These are phyloP conservation scores for Micronisus gabar DNA, from an alignment of 2,113 vertebrate species.

Conservation along the genomic window DNA sequence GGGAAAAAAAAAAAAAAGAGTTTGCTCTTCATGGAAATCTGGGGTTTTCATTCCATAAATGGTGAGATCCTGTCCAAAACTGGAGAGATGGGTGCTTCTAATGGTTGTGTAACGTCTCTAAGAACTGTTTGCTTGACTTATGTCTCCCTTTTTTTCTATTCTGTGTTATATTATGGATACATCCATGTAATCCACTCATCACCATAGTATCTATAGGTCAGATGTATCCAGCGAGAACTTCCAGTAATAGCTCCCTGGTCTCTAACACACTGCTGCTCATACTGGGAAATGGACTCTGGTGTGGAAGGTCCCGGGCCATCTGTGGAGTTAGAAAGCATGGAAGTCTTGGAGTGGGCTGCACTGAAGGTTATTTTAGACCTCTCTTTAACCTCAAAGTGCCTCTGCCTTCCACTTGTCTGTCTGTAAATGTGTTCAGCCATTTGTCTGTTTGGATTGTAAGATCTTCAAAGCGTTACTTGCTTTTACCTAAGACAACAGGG, in stretches of 20 bases:
- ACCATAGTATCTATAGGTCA: neutral
- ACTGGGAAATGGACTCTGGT: too few species aligned
- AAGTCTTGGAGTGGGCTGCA: neutral
- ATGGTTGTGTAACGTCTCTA: neutral
- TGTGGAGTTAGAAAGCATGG: too few species aligned
- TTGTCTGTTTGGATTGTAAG: neutral
- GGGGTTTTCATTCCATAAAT: neutral
- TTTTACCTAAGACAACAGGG: neutral
- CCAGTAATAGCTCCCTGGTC: neutral
- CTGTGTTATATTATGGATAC: neutral
- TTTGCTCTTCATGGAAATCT: neutral
- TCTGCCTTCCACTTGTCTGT: neutral
- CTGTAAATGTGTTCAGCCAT: neutral
- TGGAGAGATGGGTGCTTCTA: neutral
- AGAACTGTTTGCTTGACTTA: neutral
- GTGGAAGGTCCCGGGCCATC: neutral
- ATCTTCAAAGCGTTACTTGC: neutral
- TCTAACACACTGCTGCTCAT: neutral
- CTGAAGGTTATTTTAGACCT: neutral
- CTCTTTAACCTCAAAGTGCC: neutral
- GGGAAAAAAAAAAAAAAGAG: too few species aligned
- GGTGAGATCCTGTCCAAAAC: neutral
- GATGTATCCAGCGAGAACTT: neutral
- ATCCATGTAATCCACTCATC: neutral
- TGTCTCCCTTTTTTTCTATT: fast-evolving